These are phyloP conservation scores for Aplochiton taeniatus DNA, from an alignment of 2,797 vertebrate genomes.

Conservation along the genomic window DNA sequence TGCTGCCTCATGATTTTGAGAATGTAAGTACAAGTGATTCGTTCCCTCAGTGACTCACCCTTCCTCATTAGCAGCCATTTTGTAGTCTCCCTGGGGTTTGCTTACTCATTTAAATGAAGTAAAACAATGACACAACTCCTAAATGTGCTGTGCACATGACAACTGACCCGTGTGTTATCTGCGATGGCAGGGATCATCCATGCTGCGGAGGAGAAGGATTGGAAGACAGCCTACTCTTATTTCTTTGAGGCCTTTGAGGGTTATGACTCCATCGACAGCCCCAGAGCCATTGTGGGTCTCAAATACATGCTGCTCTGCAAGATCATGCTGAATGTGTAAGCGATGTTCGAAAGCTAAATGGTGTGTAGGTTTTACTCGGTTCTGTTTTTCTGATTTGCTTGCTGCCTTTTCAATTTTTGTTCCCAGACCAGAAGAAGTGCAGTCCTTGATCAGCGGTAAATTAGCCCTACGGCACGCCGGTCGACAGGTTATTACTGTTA, in stretches of 20 bases:
- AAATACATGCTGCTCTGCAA: slow-evolving; percentile 99
- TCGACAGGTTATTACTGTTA: slow-evolving; percentile 81
- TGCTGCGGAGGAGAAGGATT: slow-evolving; percentile 98
- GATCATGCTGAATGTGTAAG: slow-evolving; percentile 96
- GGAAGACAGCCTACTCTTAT: slow-evolving; percentile 99
- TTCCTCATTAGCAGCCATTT: neutral
- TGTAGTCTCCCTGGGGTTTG: neutral
- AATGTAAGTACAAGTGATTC: neutral
- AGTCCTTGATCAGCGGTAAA: slow-evolving; percentile 94
- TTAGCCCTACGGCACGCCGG: slow-evolving; percentile 91
- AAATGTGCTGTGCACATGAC: neutral
- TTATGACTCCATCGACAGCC: slow-evolving; percentile 95
- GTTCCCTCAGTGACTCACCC: neutral
- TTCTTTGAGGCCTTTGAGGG: slow-evolving; percentile 99
- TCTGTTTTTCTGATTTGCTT: neutral
- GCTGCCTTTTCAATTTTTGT: slow-evolving; percentile 10
- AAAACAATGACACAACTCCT: neutral
- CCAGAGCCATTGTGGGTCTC: slow-evolving; percentile 93
- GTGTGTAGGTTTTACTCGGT: neutral
- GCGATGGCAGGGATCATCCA: slow-evolving; percentile 91
- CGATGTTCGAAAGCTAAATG: slow-evolving; percentile 18
- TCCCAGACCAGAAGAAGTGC: slow-evolving; percentile 94
- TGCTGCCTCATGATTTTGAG: no score
- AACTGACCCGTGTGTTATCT: neutral
- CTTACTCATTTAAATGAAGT: neutral